Evolutionary conservation across 1,140 invertebrate genomes (phyloP).

Genomic region (Dolichoris vasculosae): DNA sequence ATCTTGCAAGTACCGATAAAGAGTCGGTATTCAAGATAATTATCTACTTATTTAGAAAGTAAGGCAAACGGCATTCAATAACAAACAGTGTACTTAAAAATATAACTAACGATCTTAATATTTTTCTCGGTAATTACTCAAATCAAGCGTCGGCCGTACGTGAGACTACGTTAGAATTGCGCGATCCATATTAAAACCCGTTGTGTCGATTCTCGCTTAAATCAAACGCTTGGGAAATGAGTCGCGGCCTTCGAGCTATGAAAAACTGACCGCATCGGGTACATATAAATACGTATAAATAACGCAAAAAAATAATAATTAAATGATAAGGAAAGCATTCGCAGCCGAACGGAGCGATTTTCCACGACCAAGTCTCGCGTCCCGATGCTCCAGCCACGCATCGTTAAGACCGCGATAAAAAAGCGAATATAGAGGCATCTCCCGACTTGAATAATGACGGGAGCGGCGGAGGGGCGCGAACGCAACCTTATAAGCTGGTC

Average conservation of each 20-base stretch:
- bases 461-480: neutral
- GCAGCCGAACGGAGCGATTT: neutral
- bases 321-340: neutral
- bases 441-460: neutral
- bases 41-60: neutral
- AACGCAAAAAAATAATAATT: slow-evolving; percentile 10
- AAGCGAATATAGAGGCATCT: neutral
- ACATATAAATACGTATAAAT: neutral
- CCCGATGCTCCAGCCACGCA: neutral
- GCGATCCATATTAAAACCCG: slow-evolving; percentile 32
- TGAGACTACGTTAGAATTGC: slow-evolving; percentile 34
- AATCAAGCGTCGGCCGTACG: slow-evolving; percentile 21
- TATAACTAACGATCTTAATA: neutral
- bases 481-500: neutral
- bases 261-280: neutral
- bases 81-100: neutral
- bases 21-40: neutral
- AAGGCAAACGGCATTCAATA: neutral
- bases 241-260: neutral
- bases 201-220: slow-evolving; percentile 19
- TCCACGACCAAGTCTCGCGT: neutral
- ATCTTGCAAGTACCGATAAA: neutral
- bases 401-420: neutral
- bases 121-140: slow-evolving; percentile 1
- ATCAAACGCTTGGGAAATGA: slow-evolving; percentile 24